These are phyloP conservation scores for Oreohelix idahoensis DNA, from an alignment of 1,140 invertebrate genomes.

Conservation along the genomic window DNA sequence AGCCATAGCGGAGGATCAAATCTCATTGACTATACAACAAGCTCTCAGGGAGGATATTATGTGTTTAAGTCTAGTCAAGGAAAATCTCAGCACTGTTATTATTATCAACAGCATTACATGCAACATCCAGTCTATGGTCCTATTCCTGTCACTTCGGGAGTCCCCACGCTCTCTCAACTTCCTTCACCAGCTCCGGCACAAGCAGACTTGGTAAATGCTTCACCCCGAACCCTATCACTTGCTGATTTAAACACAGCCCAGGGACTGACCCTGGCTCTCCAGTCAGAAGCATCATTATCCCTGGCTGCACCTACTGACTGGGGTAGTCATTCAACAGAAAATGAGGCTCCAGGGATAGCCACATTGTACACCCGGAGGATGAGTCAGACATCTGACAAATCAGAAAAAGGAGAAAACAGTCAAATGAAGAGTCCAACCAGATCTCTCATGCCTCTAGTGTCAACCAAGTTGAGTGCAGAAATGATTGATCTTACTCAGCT, in stretches of 20 bases:
- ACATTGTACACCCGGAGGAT: slow-evolving; percentile 38
- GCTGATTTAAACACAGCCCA: neutral
- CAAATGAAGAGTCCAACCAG: slow-evolving; percentile 52
- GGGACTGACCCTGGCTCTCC: neutral
- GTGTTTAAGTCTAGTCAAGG: slow-evolving; percentile 15
- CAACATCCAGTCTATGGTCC: neutral
- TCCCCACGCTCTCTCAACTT: neutral
- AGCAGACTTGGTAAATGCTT: neutral
- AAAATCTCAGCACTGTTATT: slow-evolving; percentile 16
- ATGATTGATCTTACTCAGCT: slow-evolving; percentile 69
- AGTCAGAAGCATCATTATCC: neutral
- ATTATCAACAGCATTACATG: slow-evolving; percentile 24
- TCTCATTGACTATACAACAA: slow-evolving; percentile 26
- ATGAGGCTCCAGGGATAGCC: slow-evolving; percentile 39
- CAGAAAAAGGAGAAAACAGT: slow-evolving; percentile 34
- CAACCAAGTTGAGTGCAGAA: slow-evolving; percentile 70
- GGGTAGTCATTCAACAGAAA: slow-evolving; percentile 34
- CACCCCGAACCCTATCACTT: neutral
- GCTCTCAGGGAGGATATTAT: slow-evolving; percentile 2
- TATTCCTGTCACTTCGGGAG: neutral
- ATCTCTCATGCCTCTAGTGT: slow-evolving; percentile 63
- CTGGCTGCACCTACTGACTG: slow-evolving; percentile 23
- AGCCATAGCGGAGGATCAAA: slow-evolving; percentile 14
- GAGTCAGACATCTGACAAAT: slow-evolving; percentile 38
- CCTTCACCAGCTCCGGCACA: slow-evolving; percentile 4